These are phyloP conservation scores for Hyalella azteca DNA, from an alignment of 2,888 invertebrate genomes.

Conservation along the genomic window DNA sequence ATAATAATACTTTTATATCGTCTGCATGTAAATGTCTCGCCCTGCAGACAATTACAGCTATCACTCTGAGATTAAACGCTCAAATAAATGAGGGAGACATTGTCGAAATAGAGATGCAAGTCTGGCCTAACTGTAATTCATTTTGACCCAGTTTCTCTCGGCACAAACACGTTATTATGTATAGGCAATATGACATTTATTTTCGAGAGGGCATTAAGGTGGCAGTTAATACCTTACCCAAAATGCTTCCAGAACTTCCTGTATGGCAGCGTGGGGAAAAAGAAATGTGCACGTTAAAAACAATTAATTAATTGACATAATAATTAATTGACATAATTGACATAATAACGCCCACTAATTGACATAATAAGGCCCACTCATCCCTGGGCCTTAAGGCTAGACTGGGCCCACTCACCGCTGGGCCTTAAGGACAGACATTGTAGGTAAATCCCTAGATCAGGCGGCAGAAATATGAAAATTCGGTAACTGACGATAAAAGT, in stretches of 20 bases:
- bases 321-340: background rate
- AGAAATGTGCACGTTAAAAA: background rate
- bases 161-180: no score
- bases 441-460: background rate
- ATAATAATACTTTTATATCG: no score
- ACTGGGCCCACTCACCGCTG: no score
- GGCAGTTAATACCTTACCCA: conserved; percentile 41
- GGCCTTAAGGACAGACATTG: background rate
- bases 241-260: conserved; percentile 49
- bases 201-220: background rate
- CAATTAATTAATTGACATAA: background rate
- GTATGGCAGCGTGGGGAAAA: background rate
- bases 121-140: no score
- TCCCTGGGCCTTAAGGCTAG: background rate
- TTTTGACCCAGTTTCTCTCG: no score
- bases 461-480: background rate
- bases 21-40: no score
- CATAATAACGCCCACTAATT: background rate
- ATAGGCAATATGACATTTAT: no score
- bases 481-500: conserved; percentile 4
- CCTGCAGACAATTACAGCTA: no score
- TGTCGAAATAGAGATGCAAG: no score
- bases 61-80: no score
- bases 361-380: background rate
- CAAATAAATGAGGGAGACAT: no score